Conservation (phyloP, 2,888 invertebrate species). For the Steinernema scapterisci region DNA sequence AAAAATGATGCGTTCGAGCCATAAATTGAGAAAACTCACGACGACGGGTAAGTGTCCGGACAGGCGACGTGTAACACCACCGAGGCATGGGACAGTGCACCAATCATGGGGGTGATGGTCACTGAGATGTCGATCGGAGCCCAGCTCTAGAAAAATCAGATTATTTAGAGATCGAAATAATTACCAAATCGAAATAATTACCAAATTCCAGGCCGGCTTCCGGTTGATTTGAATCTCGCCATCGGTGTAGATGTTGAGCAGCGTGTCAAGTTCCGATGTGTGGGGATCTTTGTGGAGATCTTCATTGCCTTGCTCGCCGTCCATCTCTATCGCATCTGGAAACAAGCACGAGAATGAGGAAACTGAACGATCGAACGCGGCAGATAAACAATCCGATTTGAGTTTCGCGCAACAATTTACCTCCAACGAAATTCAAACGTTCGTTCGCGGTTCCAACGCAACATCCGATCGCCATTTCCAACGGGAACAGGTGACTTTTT, state of each 20-base stretch:
- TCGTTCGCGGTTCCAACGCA: neutral
- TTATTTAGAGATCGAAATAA: neutral
- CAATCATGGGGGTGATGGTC: neutral
- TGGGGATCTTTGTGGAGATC: neutral
- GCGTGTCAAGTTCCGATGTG: neutral
- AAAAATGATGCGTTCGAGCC: no score
- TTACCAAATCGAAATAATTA: neutral
- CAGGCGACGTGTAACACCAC: neutral
- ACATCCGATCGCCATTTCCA: no score
- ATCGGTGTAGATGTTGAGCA: neutral
- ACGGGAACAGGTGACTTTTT: no score
- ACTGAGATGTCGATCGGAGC: neutral
- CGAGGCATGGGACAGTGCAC: neutral
- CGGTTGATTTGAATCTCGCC: neutral
- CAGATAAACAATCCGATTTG: neutral
- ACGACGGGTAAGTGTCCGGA: neutral
- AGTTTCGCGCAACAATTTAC: neutral
- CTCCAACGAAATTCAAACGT: neutral
- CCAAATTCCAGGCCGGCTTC: conserved; percentile 4
- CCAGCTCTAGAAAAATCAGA: conserved; percentile 15
- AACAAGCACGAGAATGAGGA: neutral
- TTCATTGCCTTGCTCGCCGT: neutral
- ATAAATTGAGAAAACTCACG: neutral
- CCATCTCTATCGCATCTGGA: neutral
- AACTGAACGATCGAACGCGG: neutral